A percentile compares a stretch with the other conserved stretches of the same genome.
phyloP scores from a whole-genome alignment of 2,888 invertebrate species.

The Hecatera dysodea region DNA sequence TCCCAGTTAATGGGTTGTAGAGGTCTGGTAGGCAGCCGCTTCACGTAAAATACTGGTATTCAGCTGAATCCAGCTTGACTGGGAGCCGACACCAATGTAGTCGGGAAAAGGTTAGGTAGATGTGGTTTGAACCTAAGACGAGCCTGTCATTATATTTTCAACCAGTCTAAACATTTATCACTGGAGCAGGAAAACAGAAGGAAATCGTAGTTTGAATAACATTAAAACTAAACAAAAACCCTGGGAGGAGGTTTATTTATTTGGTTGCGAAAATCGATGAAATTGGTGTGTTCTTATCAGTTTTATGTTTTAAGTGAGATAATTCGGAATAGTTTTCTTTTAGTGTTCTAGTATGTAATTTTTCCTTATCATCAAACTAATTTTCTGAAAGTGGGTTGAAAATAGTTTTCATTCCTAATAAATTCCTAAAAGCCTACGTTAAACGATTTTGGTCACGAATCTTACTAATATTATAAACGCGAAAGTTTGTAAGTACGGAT shows the following conservation, averaged over 20 bases:
- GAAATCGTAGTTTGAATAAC: not conserved
- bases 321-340: not conserved
- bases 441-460: not conserved
- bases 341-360: not conserved
- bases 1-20: too few relatives aligned
- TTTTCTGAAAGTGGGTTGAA: not conserved
- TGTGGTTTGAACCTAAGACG: slow-evolving; percentile 6
- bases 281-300: not conserved
- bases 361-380: slow-evolving; percentile 2
- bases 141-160: slow-evolving; percentile 35
- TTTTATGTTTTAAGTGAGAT: not conserved
- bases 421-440: not conserved
- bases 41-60: too few relatives aligned
- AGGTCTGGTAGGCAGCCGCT: too few relatives aligned
- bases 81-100: too few relatives aligned
- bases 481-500: too few relatives aligned
- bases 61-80: too few relatives aligned
- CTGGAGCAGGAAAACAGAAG: not conserved
- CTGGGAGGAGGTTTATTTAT: slow-evolving; percentile 4
- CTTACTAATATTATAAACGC: too few relatives aligned
- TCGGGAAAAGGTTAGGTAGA: too few relatives aligned
- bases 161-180: slow-evolving; percentile 21
- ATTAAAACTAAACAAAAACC: slow-evolving; percentile 4
- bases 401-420: not conserved
- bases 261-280: not conserved